Conservation (phyloP, 2,113 vertebrate genomes). For the Stictonetta naevosa region DNA sequence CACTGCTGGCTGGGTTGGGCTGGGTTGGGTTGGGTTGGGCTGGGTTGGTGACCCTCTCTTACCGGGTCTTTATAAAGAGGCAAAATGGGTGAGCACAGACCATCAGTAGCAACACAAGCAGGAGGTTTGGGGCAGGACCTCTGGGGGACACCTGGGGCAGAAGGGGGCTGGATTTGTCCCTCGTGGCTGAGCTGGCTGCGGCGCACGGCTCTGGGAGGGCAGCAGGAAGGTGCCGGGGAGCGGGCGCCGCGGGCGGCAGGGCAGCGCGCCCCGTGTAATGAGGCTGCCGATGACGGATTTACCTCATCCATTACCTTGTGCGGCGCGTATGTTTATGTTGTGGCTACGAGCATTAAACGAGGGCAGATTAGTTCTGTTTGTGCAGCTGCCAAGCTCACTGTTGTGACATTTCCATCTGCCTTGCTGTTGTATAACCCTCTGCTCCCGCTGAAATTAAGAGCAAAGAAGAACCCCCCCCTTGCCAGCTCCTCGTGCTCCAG, state of each 20-base stretch:
- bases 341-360: not conserved
- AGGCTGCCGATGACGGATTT: not conserved
- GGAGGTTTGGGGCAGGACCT: accelerated
- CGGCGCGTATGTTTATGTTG: not conserved
- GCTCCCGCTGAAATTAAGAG: not conserved
- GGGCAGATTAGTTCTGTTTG: constrained; percentile 33
- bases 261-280: not conserved
- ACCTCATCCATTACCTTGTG: not conserved
- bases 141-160: not conserved
- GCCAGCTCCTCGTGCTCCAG: accelerated
- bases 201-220: accelerated
- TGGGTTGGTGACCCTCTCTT: not conserved
- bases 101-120: not conserved
- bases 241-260: accelerated
- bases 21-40: not conserved
- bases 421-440: not conserved
- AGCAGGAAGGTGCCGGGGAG: not conserved
- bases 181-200: accelerated
- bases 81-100: accelerated
- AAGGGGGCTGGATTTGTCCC: not conserved
- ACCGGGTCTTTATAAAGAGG: not conserved
- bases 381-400: not conserved
- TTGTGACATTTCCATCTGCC: constrained; percentile 35
- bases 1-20: not conserved
- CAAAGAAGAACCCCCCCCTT: not conserved